A percentile compares a stretch with the other conserved stretches of the same genome.
Conservation (phyloP, 2,113 vertebrate species). For the Tragelaphus scriptus region DNA sequence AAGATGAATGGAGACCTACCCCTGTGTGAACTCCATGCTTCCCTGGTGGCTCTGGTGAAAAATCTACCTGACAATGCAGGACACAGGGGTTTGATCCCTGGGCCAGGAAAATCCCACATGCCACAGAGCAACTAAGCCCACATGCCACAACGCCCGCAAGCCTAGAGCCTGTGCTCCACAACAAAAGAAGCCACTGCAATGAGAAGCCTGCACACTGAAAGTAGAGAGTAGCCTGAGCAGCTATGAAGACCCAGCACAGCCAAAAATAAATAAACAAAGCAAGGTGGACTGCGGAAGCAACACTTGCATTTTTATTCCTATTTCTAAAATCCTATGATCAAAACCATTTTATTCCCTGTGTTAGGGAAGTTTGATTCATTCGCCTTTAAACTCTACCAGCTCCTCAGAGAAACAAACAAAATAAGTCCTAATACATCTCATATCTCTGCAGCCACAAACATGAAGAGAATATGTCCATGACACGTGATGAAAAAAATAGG, state of each 20-base stretch:
- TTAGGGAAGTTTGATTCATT: not conserved
- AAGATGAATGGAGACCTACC: not conserved
- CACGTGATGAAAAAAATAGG: not conserved
- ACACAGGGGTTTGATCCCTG: fast-evolving
- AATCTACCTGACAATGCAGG: not conserved
- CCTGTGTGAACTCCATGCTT: not conserved
- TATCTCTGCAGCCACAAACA: not conserved
- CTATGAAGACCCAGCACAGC: not conserved
- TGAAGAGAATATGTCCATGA: not conserved
- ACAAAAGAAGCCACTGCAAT: not conserved
- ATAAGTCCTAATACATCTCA: not conserved
- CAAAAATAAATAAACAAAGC: not conserved
- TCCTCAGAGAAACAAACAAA: not conserved
- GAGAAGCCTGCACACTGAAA: not conserved
- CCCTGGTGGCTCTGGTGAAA: not conserved
- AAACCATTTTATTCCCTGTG: not conserved
- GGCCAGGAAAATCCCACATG: not conserved
- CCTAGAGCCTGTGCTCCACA: not conserved
- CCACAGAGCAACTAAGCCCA: not conserved
- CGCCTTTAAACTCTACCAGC: not conserved
- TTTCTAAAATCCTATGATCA: not conserved
- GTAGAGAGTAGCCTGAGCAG: not conserved
- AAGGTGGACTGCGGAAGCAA: not conserved
- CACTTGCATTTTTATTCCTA: not conserved
- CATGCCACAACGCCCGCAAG: not conserved